Conservation (phyloP, 1,140 invertebrate genomes). For the Ceratitis capitata region DNA sequence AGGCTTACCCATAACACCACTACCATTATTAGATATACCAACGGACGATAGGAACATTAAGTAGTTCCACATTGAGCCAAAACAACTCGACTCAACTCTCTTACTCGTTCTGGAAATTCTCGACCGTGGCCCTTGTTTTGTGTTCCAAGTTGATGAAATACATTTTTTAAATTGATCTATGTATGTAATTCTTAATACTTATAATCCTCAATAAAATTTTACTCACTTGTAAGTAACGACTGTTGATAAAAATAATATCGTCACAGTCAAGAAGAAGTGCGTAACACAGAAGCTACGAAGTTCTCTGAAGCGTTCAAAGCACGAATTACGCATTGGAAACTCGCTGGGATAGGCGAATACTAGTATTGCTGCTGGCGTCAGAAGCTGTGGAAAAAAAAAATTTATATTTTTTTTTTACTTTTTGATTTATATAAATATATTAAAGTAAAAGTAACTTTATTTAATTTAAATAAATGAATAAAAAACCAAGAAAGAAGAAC, state of each 20-base stretch:
- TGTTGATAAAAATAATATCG: constrained; percentile 56
- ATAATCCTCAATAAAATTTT: too few relatives aligned
- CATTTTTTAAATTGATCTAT: too few relatives aligned
- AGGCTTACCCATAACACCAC: too few relatives aligned
- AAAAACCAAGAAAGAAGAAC: background rate
- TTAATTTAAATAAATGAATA: background rate
- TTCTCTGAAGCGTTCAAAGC: constrained; percentile 49
- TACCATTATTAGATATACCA: too few relatives aligned
- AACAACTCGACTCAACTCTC: too few relatives aligned
- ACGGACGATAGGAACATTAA: too few relatives aligned
- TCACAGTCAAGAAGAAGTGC: constrained; percentile 52
- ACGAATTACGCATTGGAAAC: constrained; percentile 52
- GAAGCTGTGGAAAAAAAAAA: constrained; percentile 43
- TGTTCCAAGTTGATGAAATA: too few relatives aligned
- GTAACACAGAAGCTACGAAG: constrained; percentile 49
- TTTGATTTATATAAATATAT: background rate
- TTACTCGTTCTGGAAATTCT: too few relatives aligned
- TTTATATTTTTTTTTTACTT: background rate
- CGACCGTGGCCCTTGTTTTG: too few relatives aligned
- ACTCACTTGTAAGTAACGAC: constrained; percentile 59
- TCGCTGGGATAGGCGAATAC: constrained; percentile 57
- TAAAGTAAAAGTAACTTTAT: too few relatives aligned
- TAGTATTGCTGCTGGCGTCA: constrained; percentile 53
- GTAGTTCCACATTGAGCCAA: too few relatives aligned
- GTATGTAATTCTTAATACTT: too few relatives aligned